Evolutionary conservation across 2,888 invertebrate species (phyloP).

Genomic region (Oegoconia quadripuncta): DNA sequence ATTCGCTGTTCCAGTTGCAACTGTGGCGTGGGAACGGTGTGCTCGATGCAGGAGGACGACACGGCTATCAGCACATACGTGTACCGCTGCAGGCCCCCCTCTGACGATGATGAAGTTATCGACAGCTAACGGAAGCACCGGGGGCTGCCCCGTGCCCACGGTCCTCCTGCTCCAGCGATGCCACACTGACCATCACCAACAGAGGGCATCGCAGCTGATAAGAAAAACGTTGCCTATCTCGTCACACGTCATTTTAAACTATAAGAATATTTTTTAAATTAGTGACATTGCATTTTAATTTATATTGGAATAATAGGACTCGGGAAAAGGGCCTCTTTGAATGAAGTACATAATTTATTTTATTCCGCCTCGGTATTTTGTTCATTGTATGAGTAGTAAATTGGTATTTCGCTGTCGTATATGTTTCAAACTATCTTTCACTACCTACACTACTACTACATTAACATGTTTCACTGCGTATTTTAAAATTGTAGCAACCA

Average conservation of each 20-base stretch:
- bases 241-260: too few relatives aligned
- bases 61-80: conserved; percentile 15
- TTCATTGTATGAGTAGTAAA: neutral
- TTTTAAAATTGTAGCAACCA: conserved; percentile 5
- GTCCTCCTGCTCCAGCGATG: too few relatives aligned
- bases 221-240: too few relatives aligned
- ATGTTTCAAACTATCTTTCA: neutral
- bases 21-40: conserved; percentile 27
- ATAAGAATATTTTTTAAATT: too few relatives aligned
- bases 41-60: conserved; percentile 32
- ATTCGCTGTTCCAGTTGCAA: conserved; percentile 49
- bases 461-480: too few relatives aligned
- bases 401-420: neutral
- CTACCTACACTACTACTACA: too few relatives aligned
- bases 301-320: too few relatives aligned
- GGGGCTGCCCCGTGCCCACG: conserved; percentile 5
- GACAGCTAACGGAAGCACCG: conserved; percentile 9
- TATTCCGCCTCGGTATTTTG: neutral
- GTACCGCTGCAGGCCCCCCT: conserved; percentile 31
- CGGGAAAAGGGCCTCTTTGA: neutral
- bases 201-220: too few relatives aligned
- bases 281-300: too few relatives aligned
- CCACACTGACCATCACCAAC: too few relatives aligned
- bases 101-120: neutral
- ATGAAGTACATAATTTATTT: neutral